phyloP scores from a whole-genome alignment of 1,140 invertebrate species.

The Akabosia matsudoensis region DNA sequence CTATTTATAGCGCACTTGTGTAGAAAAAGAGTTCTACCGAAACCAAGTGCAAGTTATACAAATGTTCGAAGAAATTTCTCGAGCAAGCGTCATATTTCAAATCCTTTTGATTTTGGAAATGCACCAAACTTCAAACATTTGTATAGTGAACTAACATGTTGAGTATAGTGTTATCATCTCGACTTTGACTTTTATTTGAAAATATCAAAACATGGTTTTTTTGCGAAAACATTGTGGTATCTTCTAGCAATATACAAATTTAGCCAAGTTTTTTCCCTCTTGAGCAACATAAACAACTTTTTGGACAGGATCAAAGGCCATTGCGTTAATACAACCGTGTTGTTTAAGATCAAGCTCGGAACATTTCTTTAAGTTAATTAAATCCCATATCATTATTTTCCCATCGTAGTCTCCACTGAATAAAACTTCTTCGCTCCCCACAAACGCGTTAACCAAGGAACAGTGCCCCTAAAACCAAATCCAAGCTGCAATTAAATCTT shows the following conservation, averaged over 20 bases:
- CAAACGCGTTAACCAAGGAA: not conserved
- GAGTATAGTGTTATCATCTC: too few species aligned
- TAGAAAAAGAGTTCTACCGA: too few species aligned
- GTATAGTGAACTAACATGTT: too few species aligned
- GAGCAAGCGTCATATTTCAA: not conserved
- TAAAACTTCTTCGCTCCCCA: not conserved
- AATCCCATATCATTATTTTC: not conserved
- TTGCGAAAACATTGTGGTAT: too few species aligned
- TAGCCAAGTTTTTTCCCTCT: not conserved
- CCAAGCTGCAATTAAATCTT: too few species aligned
- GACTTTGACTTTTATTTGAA: too few species aligned
- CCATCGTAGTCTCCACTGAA: conserved; percentile 18
- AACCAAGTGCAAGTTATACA: too few species aligned
- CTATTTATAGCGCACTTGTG: too few species aligned
- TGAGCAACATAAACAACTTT: not conserved
- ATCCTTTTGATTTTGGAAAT: not conserved
- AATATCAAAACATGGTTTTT: too few species aligned
- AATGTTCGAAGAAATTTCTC: not conserved
- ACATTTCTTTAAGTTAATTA: not conserved
- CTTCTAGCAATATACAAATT: too few species aligned
- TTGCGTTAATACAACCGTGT: not conserved
- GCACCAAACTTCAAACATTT: too few species aligned
- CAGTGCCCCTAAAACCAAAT: not conserved
- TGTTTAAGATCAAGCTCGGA: not conserved
- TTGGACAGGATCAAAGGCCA: not conserved